A percentile compares a stretch with the other conserved stretches of the same genome.
Conservation (phyloP, 2,888 invertebrate genomes). For the Apodemia mormo region DNA sequence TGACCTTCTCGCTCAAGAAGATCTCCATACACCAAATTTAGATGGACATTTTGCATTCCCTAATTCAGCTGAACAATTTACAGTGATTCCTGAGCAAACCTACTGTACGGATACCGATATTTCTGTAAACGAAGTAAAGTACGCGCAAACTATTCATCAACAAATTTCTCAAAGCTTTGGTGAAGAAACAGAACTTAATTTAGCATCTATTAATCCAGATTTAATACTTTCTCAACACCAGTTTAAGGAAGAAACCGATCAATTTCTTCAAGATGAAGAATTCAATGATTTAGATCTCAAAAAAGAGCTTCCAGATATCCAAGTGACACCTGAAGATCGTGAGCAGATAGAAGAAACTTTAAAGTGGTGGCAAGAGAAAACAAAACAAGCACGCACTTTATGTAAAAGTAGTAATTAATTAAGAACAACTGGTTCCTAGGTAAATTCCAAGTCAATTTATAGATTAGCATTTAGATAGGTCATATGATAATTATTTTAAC, state of each 20-base stretch:
- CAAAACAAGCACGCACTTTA: constrained; percentile 57
- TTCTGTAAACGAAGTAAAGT: constrained; percentile 69
- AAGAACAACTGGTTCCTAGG: constrained; percentile 24
- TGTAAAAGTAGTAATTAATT: constrained; percentile 43
- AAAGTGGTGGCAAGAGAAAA: constrained; percentile 80
- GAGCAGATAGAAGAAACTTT: constrained; percentile 76
- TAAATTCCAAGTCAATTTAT: constrained; percentile 4
- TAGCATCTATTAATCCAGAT: constrained; percentile 59
- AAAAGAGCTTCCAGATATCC: constrained; percentile 72
- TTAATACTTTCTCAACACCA: constrained; percentile 56
- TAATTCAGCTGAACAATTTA: constrained; percentile 74
- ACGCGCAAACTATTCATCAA: constrained; percentile 66
- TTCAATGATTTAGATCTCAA: constrained; percentile 74
- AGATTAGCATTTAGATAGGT: neutral
- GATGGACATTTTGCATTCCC: constrained; percentile 77
- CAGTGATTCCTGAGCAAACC: constrained; percentile 73
- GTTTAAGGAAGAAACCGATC: constrained; percentile 62
- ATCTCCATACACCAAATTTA: constrained; percentile 72
- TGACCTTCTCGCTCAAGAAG: constrained; percentile 73
- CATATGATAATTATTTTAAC: constrained; percentile 40
- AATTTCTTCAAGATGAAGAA: constrained; percentile 63
- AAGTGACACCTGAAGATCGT: constrained; percentile 73
- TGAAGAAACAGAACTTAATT: constrained; percentile 49
- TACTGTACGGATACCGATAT: constrained; percentile 70
- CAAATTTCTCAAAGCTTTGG: constrained; percentile 55